Evolutionary conservation across 2,797 vertebrate species (phyloP).

Genomic region (Chelon auratus): DNA sequence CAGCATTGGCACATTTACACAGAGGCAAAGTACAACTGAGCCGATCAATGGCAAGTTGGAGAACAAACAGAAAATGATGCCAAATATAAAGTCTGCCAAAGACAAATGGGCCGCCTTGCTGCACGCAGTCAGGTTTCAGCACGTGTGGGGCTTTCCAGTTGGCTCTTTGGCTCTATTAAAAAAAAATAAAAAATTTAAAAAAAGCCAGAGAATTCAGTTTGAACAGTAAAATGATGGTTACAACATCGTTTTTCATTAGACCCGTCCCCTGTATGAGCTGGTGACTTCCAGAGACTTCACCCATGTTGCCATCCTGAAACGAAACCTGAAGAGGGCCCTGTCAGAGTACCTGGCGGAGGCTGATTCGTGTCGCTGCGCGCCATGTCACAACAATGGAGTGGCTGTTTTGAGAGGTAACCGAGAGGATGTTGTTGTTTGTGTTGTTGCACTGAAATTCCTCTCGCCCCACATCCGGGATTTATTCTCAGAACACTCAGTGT

Average conservation of each 20-base stretch:
- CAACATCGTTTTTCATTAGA: constrained; percentile 74
- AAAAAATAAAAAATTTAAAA: background rate
- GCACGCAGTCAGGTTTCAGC: constrained; percentile 4
- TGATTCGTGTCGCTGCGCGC: constrained; percentile 88
- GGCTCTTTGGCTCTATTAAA: constrained; percentile 6
- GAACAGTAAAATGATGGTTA: background rate
- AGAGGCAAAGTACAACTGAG: constrained; percentile 36
- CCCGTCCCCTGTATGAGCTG: constrained; percentile 88
- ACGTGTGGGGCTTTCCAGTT: constrained; percentile 15
- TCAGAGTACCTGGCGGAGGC: constrained; percentile 88
- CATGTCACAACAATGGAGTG: constrained; percentile 90
- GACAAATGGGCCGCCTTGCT: constrained; percentile 12
- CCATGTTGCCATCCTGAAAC: constrained; percentile 80
- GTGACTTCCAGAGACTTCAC: constrained; percentile 86
- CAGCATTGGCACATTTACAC: constrained; percentile 27
- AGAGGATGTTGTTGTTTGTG: background rate
- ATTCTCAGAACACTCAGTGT: too few species aligned
- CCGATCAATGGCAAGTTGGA: constrained; percentile 38
- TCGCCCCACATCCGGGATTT: too few species aligned
- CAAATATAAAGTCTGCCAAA: constrained; percentile 38
- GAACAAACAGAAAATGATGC: constrained; percentile 36
- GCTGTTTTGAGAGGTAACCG: constrained; percentile 88
- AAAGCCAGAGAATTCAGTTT: background rate
- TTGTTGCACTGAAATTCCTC: background rate
- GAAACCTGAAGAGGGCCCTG: constrained; percentile 89